phyloP scores from a whole-genome alignment of 2,888 invertebrate genomes.

The Hemithea aestivaria region DNA sequence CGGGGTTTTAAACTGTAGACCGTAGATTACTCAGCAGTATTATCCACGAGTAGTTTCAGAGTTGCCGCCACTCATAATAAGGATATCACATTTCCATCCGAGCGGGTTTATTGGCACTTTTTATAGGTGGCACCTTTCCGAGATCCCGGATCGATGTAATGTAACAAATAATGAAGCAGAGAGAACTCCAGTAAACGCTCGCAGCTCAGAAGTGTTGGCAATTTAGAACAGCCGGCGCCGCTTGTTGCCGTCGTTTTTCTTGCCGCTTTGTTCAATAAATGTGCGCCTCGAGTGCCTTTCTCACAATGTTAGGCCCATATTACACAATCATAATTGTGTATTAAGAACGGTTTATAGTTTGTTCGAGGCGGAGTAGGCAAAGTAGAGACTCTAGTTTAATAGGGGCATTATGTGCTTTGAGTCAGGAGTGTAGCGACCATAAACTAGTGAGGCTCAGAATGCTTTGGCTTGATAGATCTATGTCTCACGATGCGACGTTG shows the following conservation, averaged over 20 bases:
- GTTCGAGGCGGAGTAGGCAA: conserved; percentile 16
- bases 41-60: conserved; percentile 3
- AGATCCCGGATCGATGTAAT: conserved; percentile 52
- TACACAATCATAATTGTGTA: conserved; percentile 46
- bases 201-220: conserved; percentile 62
- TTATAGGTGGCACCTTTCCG: conserved; percentile 31
- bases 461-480: conserved; percentile 11
- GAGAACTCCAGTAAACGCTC: conserved; percentile 57
- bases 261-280: conserved; percentile 67
- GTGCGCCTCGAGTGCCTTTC: conserved; percentile 55
- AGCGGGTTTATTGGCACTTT: conserved; percentile 26
- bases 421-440: conserved; percentile 6
- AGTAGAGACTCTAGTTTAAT: conserved; percentile 8
- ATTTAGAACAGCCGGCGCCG: conserved; percentile 67
- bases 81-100: conserved; percentile 25
- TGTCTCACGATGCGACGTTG: conserved; percentile 2
- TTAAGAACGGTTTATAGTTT: conserved; percentile 28
- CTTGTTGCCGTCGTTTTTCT: conserved; percentile 67
- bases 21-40: conserved; percentile 5
- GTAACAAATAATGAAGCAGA: conserved; percentile 67
- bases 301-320: conserved; percentile 53
- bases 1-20: conserved; percentile 4
- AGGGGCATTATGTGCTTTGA: conserved; percentile 4
- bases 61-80: conserved; percentile 17
- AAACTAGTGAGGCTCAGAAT: neutral